Conservation (phyloP, 2,888 invertebrate species). For the Galerucella calmariensis region DNA sequence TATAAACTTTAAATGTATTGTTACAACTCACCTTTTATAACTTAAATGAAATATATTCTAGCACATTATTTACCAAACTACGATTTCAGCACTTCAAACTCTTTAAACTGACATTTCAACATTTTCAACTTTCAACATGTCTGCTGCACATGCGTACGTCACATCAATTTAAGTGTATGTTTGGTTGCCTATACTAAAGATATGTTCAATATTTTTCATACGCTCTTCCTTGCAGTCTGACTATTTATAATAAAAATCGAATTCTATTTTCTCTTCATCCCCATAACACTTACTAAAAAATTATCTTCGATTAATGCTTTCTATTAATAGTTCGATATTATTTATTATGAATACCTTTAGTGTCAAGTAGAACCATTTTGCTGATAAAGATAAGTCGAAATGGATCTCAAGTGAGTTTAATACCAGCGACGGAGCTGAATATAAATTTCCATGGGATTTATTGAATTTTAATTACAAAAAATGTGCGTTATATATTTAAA, state of each 20-base stretch:
- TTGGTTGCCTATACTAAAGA: too few relatives aligned
- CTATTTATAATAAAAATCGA: background rate
- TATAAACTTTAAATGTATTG: too few relatives aligned
- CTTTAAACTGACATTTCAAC: too few relatives aligned
- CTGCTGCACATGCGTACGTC: too few relatives aligned
- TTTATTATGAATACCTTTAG: constrained; percentile 31
- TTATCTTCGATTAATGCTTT: constrained; percentile 25
- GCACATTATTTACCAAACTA: too few relatives aligned
- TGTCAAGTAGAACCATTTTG: constrained; percentile 42
- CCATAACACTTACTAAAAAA: background rate
- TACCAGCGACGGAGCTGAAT: background rate
- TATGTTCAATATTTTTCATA: background rate
- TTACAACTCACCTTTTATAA: too few relatives aligned
- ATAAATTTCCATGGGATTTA: background rate
- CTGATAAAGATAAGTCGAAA: constrained; percentile 52
- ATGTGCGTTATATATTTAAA: too few relatives aligned
- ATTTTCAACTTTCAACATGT: too few relatives aligned
- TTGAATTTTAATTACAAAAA: background rate
- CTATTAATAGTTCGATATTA: constrained; percentile 36
- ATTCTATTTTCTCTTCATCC: constrained; percentile 15
- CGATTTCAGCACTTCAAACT: too few relatives aligned
- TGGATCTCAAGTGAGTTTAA: constrained; percentile 58
- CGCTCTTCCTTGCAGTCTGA: background rate
- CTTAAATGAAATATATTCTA: too few relatives aligned
- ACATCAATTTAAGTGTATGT: too few relatives aligned